phyloP scores from a whole-genome alignment of 2,113 vertebrate genomes.

The Triplophysa dalaica region DNA sequence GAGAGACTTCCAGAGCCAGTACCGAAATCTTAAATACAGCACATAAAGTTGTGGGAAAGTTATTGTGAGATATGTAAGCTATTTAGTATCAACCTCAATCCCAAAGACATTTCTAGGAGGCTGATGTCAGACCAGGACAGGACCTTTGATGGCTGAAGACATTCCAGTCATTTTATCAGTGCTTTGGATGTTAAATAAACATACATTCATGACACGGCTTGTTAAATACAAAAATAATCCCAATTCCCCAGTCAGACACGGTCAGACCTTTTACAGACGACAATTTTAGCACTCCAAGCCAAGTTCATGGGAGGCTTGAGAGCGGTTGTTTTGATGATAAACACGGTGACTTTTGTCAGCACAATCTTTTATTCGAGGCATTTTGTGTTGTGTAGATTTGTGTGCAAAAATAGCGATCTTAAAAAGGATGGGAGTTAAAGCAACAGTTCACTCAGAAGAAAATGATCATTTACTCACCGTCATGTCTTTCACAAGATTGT shows the following conservation, averaged over 20 bases:
- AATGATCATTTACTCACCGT: too few relatives aligned
- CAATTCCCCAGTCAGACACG: constrained; percentile 27
- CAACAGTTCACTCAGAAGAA: too few relatives aligned
- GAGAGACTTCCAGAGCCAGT: neutral
- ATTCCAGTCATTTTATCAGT: constrained; percentile 71
- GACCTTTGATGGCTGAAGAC: constrained; percentile 68
- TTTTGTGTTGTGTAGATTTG: neutral
- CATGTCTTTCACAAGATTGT: too few relatives aligned
- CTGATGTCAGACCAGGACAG: constrained; percentile 67
- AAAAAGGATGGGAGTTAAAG: too few relatives aligned
- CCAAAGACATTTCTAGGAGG: constrained; percentile 65
- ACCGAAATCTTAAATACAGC: constrained; percentile 51
- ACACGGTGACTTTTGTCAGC: neutral
- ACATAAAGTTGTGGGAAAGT: constrained; percentile 77
- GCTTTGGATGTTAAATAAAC: constrained; percentile 66
- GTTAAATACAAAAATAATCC: constrained; percentile 62
- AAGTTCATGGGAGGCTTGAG: constrained; percentile 21
- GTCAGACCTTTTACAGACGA: constrained; percentile 18
- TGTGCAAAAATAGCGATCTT: neutral
- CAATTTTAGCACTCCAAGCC: constrained; percentile 23
- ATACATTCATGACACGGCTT: constrained; percentile 58
- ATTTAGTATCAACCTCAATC: constrained; percentile 65
- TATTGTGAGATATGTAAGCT: constrained; percentile 73
- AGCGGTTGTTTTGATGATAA: neutral
- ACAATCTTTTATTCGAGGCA: neutral